Evolutionary conservation across 1,140 invertebrate species (phyloP), one percentile per base, ranked within the genome.

Genomic region (Microplitis mediator): DNA sequence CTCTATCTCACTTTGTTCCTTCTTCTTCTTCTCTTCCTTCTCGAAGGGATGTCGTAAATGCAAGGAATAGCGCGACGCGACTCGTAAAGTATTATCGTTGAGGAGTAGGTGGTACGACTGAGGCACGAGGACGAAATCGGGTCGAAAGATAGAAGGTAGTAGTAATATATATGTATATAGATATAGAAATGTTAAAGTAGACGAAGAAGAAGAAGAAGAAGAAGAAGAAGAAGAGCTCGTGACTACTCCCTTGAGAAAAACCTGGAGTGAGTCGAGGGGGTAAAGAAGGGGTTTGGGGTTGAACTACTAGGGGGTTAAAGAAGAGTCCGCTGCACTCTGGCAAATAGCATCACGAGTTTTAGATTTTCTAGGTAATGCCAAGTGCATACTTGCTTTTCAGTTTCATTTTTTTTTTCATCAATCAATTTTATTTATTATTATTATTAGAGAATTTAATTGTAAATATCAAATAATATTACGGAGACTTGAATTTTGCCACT

Each of bases 51-150:
- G 72, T 63, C 62, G 69, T 68, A 70, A 72, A 75, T 66, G 71
- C 66, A 69, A 69, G 71, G 69, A 68, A 65, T 67, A 75, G 16
- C 16, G 36, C 58, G 64, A 73, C 71, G 63, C 66, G 74, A 75
- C 74, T 75, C 71, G 71, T 72, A 72, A 72, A 60, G 74, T 75
- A 69, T 73, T 72, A 75, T 75, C 71, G 71, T 61, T 65, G 71
- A 72, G 71, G 54, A 72, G 71, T 72, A 67, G 63, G 45, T 71
- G 69, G 69, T 71, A 64, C 60, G 68, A 32, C 32, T 56, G 69
- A 65, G 61, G 62, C 60, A 71, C 69, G 63, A 34, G 69, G 34
- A 71, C 61, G 34, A 71, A 72, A 72, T 67, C 71, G 71, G 71
- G 71, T 72, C 71, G 71, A 50, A 34, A 72, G 63, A 66, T 65